phyloP scores from a whole-genome alignment of 2,113 vertebrate species.

The Porphyrio hochstetteri region DNA sequence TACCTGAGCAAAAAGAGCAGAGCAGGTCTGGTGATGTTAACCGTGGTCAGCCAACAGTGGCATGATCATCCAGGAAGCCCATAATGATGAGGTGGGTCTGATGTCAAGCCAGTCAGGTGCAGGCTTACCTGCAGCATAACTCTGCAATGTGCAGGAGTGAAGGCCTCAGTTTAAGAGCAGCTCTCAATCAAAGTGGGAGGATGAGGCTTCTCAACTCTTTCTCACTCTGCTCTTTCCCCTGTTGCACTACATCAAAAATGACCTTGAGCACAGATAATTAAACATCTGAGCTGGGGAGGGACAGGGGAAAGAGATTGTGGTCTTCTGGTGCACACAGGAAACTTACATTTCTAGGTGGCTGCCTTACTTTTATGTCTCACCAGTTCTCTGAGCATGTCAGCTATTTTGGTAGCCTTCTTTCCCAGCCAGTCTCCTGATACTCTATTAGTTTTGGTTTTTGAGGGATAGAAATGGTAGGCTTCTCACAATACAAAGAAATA shows the following conservation, averaged over 20 bases:
- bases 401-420: background rate
- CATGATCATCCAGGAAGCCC: background rate
- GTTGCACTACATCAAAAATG: background rate
- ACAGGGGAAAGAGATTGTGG: background rate
- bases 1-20: background rate
- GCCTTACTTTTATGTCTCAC: background rate
- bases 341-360: background rate
- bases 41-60: background rate
- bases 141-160: background rate
- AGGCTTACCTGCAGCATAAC: background rate
- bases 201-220: background rate
- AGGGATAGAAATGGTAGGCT: background rate
- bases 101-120: background rate
- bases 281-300: background rate
- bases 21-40: background rate
- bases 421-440: background rate
- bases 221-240: background rate
- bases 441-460: background rate
- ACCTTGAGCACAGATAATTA: background rate
- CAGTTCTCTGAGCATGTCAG: background rate
- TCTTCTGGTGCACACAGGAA: background rate
- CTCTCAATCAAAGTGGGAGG: background rate
- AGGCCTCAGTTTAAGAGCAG: background rate
- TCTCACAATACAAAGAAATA: constrained; percentile 24
- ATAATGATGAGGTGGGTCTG: background rate